Base-by-base conservation (phyloP, 2,113 vertebrate genomes). In the Petroica traversi region DNA sequence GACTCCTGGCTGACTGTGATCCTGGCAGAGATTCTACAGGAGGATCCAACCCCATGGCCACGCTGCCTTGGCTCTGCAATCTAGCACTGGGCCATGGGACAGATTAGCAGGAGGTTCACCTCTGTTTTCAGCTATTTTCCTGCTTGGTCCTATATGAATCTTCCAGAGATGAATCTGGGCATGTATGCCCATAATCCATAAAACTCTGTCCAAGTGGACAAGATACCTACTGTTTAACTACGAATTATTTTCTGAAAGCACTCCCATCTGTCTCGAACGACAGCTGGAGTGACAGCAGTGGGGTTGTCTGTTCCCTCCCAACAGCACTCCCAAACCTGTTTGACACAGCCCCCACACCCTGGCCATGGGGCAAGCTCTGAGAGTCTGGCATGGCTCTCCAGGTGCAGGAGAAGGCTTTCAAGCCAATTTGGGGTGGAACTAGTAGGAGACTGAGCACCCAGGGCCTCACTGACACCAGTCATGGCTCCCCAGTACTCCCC, bases 311-410 rank as follows among this genome's bases (percentile, higher is more conserved):
- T 9, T 46, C 28, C 28, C 5, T 10, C 11, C 22, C 2, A 3
- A 41, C 36, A 75, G 41, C 68, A 84, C 5, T 20, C 40, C 20
- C 12, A 87, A 38, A 52, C 19, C 46, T 38, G 38, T 38, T 46
- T 7, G 36, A 52, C 63, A 68, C 34, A 48, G 43, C 2, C 10
- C 11, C 11, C 25, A 13, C 1, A 3, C 24, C 17, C 25, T 3
- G 4, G 38, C 11, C 6, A 3, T 0, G 1, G 12, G 26, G 36
- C 43, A 15, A 41, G 55, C 2, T 12, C 57, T 3, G 2, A 81
- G 38, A 75, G 36, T 36, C 19, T 19, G 36, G 43, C 40, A 40
- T 0, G 0, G 28, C 22, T 33, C 17, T 51, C 36, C 62, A 34
- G 25, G 38, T 2, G 1, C 20, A 46, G 23, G 9, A 74, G 34